These are phyloP conservation scores for Lepisosteus oculatus DNA, from an alignment of 2,113 vertebrate species.

Conservation along the genomic window DNA sequence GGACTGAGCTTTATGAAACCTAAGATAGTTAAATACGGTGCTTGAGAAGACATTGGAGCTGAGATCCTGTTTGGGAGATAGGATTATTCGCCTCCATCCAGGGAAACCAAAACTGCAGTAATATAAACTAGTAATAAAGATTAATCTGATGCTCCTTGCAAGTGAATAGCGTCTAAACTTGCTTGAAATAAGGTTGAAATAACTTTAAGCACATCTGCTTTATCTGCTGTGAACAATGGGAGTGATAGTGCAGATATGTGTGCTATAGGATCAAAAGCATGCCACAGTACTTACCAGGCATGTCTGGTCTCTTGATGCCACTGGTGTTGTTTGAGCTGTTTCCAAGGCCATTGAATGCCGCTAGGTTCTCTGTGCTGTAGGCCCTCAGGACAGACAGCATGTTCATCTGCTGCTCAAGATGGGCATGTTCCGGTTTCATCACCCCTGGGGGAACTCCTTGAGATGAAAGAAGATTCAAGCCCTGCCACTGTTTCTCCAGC, in stretches of 20 bases:
- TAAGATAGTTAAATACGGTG: conserved; percentile 77
- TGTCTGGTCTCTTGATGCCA: conserved; percentile 93
- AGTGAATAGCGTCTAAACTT: conserved; percentile 71
- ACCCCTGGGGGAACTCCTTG: conserved; percentile 75
- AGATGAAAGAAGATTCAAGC: conserved; percentile 75
- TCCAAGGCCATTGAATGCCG: conserved; percentile 91
- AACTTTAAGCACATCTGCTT: conserved; percentile 68
- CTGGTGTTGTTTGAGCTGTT: conserved; percentile 75
- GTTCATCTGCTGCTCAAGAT: conserved; percentile 92
- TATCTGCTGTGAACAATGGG: neutral
- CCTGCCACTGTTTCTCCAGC: conserved; percentile 88
- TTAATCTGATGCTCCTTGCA: conserved; percentile 74
- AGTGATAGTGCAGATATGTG: conserved; percentile 29
- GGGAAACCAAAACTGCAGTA: conserved; percentile 59
- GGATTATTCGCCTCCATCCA: conserved; percentile 64
- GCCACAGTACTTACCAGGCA: conserved; percentile 86
- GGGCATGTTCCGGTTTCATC: conserved; percentile 80
- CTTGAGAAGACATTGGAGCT: conserved; percentile 63
- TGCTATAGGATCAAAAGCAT: conserved; percentile 20
- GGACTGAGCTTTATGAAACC: conserved; percentile 74
- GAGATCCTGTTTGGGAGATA: conserved; percentile 62
- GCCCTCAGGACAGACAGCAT: conserved; percentile 97
- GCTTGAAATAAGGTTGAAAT: conserved; percentile 73
- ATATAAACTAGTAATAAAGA: conserved; percentile 79
- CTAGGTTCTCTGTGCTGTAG: conserved; percentile 91